Base-by-base conservation (phyloP, 2,113 vertebrate genomes). In the Chloropsis hardwickii region DNA sequence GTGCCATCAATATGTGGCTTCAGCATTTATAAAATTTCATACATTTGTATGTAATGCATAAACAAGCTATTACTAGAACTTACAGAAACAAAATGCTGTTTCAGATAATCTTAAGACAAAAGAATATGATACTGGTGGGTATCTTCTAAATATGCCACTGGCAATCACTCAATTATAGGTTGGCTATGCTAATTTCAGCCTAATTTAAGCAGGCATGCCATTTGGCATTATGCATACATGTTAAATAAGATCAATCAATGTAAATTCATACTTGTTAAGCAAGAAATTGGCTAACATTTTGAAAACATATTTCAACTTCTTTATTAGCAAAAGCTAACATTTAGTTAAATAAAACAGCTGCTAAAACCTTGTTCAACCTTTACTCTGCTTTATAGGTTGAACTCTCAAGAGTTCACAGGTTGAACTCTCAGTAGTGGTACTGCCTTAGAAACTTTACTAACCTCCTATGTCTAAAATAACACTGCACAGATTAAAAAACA, bases 21-120 rank as follows among this genome's bases (percentile, higher is more conserved):
- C 80, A 81, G 92, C 56, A 73, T 87, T 95, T 96, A 92, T 74
- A 96, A 94, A 90, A 88, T 81, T 81, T 81, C 74, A 54, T 81
- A 83, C 69, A 93, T 84, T 69, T 79, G 78, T 91, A 92, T 76
- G 67, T 42, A 74, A 92, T 90, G 86, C 64, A 92, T 77, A 86
- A 94, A 71, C 42, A 92, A 54, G 44, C 82, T 92, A 92, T 93
- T 96, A 96, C 71, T 66, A 93, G 87, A 96, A 86, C 71, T 77
- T 58, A 62, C 39, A 79, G 81, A 89, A 94, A 91, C 53, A 87
- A 85, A 91, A 79, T 5, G 31, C 53, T 21, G 25, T 65, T 96
- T 86, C 66, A 88, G 58, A 92, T 73, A 90, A 64, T 71, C 81
- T 74, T 64, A 76, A 90, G 3, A 81, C 64, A 92, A 89, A 88